phyloP scores from a whole-genome alignment of 2,888 invertebrate genomes.

The Malthinus seriepunctatus region DNA sequence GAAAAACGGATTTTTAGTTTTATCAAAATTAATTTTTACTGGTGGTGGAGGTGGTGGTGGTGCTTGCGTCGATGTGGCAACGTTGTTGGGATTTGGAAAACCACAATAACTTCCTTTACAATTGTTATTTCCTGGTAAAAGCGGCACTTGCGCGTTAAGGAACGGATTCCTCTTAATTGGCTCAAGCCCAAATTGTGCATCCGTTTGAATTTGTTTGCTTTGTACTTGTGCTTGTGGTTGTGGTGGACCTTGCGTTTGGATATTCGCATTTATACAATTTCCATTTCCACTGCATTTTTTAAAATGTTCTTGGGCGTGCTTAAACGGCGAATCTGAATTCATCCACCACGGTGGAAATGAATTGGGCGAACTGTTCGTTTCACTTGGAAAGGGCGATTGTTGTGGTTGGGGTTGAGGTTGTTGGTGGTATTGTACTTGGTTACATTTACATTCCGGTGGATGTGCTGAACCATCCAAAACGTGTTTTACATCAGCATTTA shows the following conservation, averaged over 20 bases:
- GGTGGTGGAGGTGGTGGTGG: background rate
- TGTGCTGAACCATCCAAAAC: conserved; percentile 41
- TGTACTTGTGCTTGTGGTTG: background rate
- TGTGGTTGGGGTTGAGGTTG: background rate
- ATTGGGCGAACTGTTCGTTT: conserved; percentile 47
- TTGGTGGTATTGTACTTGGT: conserved; percentile 44
- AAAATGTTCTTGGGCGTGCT: conserved; percentile 53
- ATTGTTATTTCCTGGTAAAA: conserved; percentile 36
- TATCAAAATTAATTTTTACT: conserved; percentile 30
- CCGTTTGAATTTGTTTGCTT: background rate
- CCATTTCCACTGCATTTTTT: conserved; percentile 48
- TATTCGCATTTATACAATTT: conserved; percentile 35
- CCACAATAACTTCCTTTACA: background rate
- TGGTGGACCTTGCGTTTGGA: background rate
- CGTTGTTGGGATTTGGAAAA: background rate
- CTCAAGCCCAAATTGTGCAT: conserved; percentile 22
- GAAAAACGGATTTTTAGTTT: conserved; percentile 45
- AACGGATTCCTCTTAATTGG: conserved; percentile 48
- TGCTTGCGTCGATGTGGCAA: background rate
- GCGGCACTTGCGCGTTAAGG: conserved; percentile 41
- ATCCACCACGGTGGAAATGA: conserved; percentile 64
- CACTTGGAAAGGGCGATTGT: background rate
- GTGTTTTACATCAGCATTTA: conserved; percentile 42
- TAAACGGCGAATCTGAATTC: conserved; percentile 62
- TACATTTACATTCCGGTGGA: conserved; percentile 42